Percentiles rank a stretch among this genome's conserved stretches.
These are phyloP conservation scores for Ctenicera cuprea DNA, from an alignment of 2,888 invertebrate species.

Conservation along the genomic window DNA sequence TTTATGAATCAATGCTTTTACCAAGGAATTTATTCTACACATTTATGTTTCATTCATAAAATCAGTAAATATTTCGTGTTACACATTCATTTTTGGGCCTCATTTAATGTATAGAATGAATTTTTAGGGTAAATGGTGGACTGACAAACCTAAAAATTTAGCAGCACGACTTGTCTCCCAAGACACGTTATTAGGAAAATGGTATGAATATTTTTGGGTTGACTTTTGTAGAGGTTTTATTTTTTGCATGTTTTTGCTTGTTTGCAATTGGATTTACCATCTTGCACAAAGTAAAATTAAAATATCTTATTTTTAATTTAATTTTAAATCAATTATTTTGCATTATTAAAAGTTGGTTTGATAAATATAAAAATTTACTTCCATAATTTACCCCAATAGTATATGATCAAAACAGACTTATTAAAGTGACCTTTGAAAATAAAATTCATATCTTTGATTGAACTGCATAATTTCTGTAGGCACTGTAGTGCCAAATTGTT, in stretches of 20 bases:
- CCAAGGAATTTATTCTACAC: conserved; percentile 20
- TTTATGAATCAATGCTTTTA: conserved; percentile 2
- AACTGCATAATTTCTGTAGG: too few relatives aligned
- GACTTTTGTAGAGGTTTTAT: conserved; percentile 40
- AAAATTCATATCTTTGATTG: too few relatives aligned
- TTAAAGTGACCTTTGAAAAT: too few relatives aligned
- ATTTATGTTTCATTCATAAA: neutral
- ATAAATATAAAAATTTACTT: too few relatives aligned
- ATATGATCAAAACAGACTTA: too few relatives aligned
- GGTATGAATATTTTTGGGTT: conserved; percentile 63
- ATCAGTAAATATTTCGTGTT: neutral
- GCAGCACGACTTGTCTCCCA: conserved; percentile 77
- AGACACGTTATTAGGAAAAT: conserved; percentile 72
- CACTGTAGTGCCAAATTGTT: too few relatives aligned
- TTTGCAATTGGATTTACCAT: conserved; percentile 8
- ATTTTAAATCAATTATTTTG: too few relatives aligned
- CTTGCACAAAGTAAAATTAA: neutral
- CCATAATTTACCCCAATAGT: too few relatives aligned
- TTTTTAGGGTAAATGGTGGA: conserved; percentile 77
- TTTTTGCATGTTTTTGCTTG: conserved; percentile 48
- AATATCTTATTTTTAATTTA: too few relatives aligned
- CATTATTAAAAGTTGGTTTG: too few relatives aligned
- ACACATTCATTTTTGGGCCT: neutral
- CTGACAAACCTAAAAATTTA: conserved; percentile 76
- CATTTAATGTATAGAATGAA: conserved; percentile 51